phyloP scores from a whole-genome alignment of 2,888 invertebrate species.

The Drosophila ezoana region DNA sequence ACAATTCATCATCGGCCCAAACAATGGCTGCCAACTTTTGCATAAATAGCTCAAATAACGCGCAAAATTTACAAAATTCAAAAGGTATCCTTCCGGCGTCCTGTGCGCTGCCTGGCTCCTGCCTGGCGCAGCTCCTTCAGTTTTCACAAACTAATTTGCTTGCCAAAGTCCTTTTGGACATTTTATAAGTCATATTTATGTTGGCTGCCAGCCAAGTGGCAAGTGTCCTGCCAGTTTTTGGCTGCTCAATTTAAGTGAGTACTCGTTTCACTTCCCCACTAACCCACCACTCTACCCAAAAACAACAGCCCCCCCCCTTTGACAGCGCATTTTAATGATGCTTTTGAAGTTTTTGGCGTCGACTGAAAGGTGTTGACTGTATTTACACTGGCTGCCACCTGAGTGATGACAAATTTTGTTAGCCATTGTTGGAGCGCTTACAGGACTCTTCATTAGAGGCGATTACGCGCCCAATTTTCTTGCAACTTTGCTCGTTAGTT shows the following conservation, averaged over 20 bases:
- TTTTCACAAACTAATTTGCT: slow-evolving; percentile 63
- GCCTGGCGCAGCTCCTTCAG: slow-evolving; percentile 28
- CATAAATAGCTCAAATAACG: slow-evolving; percentile 57
- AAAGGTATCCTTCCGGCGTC: slow-evolving; percentile 27
- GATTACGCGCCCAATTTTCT: slow-evolving; percentile 27
- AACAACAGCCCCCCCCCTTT: background rate
- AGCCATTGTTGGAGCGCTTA: slow-evolving; percentile 21
- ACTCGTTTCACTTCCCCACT: slow-evolving; percentile 13
- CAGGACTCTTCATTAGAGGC: slow-evolving; percentile 26
- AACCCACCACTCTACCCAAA: too few relatives aligned
- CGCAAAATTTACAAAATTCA: slow-evolving; percentile 41
- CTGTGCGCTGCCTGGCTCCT: background rate
- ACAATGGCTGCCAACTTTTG: slow-evolving; percentile 52
- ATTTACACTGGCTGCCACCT: slow-evolving; percentile 43
- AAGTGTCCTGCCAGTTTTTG: slow-evolving; percentile 36
- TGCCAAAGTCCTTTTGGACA: slow-evolving; percentile 59
- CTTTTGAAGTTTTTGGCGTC: slow-evolving; percentile 66
- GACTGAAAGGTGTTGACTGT: slow-evolving; percentile 59
- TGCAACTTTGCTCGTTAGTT: slow-evolving; percentile 51
- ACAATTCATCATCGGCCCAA: slow-evolving; percentile 59
- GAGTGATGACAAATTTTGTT: slow-evolving; percentile 42
- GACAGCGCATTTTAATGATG: slow-evolving; percentile 65
- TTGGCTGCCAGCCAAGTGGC: slow-evolving; percentile 66
- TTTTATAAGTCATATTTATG: slow-evolving; percentile 76
- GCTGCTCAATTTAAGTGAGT: slow-evolving; percentile 67